Conservation (phyloP, 2,888 invertebrate genomes). For the Caenorhabditis afra region DNA sequence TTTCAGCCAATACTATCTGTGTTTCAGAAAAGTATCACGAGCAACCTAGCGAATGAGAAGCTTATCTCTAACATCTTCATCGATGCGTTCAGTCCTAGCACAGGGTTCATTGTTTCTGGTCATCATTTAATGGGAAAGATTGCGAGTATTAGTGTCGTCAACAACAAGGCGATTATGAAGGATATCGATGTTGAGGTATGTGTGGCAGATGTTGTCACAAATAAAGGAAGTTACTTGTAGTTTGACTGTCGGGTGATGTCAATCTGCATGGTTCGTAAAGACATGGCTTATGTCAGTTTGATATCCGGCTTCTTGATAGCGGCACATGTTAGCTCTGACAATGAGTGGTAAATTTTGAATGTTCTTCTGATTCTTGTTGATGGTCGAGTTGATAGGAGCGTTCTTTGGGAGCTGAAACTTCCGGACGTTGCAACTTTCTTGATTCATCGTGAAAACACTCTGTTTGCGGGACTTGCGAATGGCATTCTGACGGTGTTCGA, state of each 20-base stretch:
- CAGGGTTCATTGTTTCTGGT: constrained; percentile 55
- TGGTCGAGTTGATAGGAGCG: too few relatives aligned
- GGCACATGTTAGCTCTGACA: constrained; percentile 75
- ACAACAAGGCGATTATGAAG: constrained; percentile 44
- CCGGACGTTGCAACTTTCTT: constrained; percentile 82
- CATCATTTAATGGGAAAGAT: constrained; percentile 64
- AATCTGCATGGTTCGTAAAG: constrained; percentile 80
- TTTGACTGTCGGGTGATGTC: constrained; percentile 83
- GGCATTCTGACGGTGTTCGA: constrained; percentile 83
- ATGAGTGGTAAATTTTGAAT: constrained; percentile 61
- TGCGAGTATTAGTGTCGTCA: constrained; percentile 47
- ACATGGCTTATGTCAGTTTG: constrained; percentile 82
- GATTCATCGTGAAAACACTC: constrained; percentile 80
- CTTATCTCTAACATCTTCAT: constrained; percentile 61
- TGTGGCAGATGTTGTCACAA: background rate
- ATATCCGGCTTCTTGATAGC: constrained; percentile 82
- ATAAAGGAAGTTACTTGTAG: constrained; percentile 50
- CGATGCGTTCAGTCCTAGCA: constrained; percentile 44
- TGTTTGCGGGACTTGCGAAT: constrained; percentile 83
- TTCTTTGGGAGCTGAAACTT: constrained; percentile 82
- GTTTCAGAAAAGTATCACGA: constrained; percentile 53
- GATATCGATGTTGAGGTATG: constrained; percentile 59
- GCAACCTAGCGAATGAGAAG: constrained; percentile 32
- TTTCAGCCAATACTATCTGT: too few relatives aligned
- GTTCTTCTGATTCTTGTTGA: too few relatives aligned